phyloP scores from a whole-genome alignment of 1,140 invertebrate genomes.

The Dermatophagoides farinae region DNA sequence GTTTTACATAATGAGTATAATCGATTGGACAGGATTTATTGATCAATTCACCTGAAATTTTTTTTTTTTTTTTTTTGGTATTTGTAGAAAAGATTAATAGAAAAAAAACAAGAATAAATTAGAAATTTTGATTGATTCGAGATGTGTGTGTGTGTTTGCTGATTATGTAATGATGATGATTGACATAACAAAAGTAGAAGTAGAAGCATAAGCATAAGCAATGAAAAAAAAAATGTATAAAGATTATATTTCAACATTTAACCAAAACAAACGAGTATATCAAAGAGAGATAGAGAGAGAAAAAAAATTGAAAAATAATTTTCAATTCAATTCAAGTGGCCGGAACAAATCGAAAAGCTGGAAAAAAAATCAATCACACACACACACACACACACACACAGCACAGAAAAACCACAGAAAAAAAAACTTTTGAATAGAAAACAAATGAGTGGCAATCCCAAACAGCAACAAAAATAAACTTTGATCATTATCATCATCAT shows the following conservation, averaged over 20 bases:
- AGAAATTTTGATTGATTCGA: background rate
- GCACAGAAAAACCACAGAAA: no score
- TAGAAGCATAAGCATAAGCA: background rate
- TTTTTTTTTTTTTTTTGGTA: no score
- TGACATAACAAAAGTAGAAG: background rate
- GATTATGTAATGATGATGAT: background rate
- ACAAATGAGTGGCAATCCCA: background rate
- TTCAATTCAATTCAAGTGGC: background rate
- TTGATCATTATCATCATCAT: background rate
- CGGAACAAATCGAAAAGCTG: background rate
- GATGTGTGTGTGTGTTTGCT: no score
- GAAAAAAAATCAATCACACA: background rate
- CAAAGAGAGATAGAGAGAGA: no score
- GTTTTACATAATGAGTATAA: constrained; percentile 3
- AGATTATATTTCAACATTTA: background rate
- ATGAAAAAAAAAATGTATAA: background rate
- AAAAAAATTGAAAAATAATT: background rate
- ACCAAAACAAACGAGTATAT: no score
- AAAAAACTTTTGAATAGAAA: no score
- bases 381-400: no score
- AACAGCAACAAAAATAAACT: background rate
- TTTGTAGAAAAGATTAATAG: background rate
- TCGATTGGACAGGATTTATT: constrained; percentile 1
- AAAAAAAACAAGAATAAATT: background rate
- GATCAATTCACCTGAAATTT: background rate